Conservation (phyloP, 2,797 vertebrate species). For the Malacoctenus gilli region DNA sequence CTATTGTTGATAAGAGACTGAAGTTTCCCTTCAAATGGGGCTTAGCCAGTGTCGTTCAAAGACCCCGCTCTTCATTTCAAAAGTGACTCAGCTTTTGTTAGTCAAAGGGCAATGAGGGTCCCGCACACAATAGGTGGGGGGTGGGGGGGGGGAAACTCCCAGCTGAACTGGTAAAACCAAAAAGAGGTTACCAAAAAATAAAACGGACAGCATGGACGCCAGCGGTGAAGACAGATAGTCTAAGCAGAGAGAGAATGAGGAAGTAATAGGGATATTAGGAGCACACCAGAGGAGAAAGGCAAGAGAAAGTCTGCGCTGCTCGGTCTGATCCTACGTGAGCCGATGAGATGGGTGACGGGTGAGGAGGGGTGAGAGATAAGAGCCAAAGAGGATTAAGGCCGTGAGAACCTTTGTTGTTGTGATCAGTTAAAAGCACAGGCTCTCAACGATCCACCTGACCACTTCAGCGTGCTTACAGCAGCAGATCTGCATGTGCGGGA, state of each 20-base stretch:
- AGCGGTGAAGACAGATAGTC: constrained; percentile 39
- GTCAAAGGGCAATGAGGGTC: constrained; percentile 57
- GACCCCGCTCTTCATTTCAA: constrained; percentile 69
- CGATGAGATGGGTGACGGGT: constrained; percentile 70
- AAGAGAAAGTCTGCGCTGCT: constrained; percentile 65
- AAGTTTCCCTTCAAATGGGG: constrained; percentile 68
- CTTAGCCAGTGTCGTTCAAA: constrained; percentile 69
- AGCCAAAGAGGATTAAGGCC: constrained; percentile 78
- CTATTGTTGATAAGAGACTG: constrained; percentile 72
- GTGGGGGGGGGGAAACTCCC: constrained; percentile 51
- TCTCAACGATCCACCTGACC: constrained; percentile 73
- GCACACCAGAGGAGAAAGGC: constrained; percentile 60
- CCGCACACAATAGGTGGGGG: constrained; percentile 59
- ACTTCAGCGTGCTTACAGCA: constrained; percentile 57
- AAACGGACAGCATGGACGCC: not conserved
- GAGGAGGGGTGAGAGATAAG: constrained; percentile 73
- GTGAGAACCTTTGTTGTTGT: constrained; percentile 80
- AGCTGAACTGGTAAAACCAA: constrained; percentile 36
- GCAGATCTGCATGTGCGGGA: constrained; percentile 56
- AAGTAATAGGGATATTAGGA: constrained; percentile 59
- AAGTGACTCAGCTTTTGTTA: constrained; percentile 74
- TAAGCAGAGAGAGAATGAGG: constrained; percentile 43
- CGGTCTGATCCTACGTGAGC: constrained; percentile 71
- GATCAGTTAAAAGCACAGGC: constrained; percentile 76
- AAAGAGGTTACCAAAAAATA: constrained; percentile 14